Percentiles rank a stretch among this genome's conserved stretches.
Evolutionary conservation across 2,113 vertebrate genomes (phyloP).

Genomic region (Chloropsis cyanopogon): DNA sequence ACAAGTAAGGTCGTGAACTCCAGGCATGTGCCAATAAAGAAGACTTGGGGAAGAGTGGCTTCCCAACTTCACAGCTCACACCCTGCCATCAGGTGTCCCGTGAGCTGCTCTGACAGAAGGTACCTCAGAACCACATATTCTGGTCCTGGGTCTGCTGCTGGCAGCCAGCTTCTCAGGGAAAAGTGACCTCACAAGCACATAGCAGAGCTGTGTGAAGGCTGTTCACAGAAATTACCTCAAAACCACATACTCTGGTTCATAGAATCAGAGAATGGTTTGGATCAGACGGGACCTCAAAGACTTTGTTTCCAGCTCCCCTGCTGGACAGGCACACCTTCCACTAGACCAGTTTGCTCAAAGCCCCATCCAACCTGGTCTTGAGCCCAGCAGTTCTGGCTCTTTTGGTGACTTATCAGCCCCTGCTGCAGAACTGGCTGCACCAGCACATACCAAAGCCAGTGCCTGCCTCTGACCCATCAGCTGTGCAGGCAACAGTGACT

Average conservation of each 20-base stretch:
- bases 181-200: background rate
- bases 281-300: background rate
- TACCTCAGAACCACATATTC: background rate
- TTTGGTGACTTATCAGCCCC: background rate
- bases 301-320: background rate
- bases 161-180: background rate
- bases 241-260: background rate
- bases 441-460: background rate
- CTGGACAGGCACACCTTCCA: background rate
- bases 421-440: background rate
- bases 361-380: background rate
- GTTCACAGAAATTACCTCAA: background rate
- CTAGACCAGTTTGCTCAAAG: background rate
- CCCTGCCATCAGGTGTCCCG: background rate
- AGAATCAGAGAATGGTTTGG: background rate
- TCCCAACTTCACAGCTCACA: background rate
- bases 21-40: background rate
- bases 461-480: background rate
- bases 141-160: background rate
- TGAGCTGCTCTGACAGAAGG: background rate
- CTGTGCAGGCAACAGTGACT: background rate
- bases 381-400: background rate
- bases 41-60: background rate
- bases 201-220: background rate
- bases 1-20: rapidly evolving